Evolutionary conservation across 2,113 vertebrate genomes (phyloP).

Genomic region (Podiceps cristatus): DNA sequence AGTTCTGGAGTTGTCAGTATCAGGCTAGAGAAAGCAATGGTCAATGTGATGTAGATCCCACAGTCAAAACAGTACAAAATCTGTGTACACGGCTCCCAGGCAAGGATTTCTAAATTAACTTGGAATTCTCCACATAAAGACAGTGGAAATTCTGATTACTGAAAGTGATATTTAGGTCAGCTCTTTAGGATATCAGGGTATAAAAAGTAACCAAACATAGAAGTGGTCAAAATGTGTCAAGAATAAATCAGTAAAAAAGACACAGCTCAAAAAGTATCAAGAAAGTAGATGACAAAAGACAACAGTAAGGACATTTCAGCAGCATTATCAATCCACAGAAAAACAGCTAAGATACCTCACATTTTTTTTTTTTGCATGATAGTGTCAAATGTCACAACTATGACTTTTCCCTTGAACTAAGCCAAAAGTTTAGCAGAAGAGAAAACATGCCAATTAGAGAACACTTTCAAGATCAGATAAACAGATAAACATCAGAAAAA

Average conservation of each 20-base stretch:
- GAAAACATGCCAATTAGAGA: neutral
- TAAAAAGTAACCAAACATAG: rapidly evolving
- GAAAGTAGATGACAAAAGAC: neutral
- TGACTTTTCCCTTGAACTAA: neutral
- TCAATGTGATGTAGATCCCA: neutral
- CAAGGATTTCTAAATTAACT: neutral
- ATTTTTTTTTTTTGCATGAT: neutral
- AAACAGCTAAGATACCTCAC: neutral
- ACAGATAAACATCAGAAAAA: neutral
- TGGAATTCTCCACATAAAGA: neutral
- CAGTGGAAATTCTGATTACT: neutral
- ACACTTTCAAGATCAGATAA: neutral
- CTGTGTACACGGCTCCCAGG: neutral
- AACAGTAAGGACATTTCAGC: neutral
- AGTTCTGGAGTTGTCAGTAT: neutral
- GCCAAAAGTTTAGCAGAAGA: neutral
- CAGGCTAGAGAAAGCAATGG: neutral
- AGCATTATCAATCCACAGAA: neutral
- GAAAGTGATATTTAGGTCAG: neutral
- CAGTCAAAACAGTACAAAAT: neutral
- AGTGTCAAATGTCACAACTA: neutral
- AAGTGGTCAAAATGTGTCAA: neutral
- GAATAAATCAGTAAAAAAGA: neutral
- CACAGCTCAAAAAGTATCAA: neutral
- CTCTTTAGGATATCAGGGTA: neutral